phyloP scores from a whole-genome alignment of 2,113 vertebrate genomes.

The Drymodes brunneopygia region DNA sequence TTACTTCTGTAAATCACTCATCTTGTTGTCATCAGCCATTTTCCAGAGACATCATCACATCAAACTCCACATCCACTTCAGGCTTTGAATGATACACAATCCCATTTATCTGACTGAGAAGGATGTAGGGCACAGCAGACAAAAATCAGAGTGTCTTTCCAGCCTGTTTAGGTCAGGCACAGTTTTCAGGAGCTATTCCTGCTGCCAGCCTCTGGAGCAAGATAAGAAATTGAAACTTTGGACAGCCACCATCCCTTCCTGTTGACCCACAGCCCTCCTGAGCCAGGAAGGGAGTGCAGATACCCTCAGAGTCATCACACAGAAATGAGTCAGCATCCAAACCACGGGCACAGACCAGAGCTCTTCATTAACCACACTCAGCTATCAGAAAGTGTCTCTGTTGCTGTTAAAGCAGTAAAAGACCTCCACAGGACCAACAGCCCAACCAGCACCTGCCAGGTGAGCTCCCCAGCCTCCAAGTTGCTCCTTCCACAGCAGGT shows the following conservation, averaged over 20 bases:
- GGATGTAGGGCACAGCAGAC: not conserved
- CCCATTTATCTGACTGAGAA: not conserved
- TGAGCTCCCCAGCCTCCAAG: not conserved
- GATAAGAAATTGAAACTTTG: not conserved
- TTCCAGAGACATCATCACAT: not conserved
- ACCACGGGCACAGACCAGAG: accelerated
- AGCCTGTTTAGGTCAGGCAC: not conserved
- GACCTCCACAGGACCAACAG: not conserved
- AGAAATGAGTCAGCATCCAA: not conserved
- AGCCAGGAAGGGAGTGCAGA: not conserved
- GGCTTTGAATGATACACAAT: not conserved
- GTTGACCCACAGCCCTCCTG: not conserved
- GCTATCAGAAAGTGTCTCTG: not conserved
- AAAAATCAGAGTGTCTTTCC: not conserved
- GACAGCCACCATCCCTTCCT: not conserved
- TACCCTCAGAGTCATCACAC: not conserved
- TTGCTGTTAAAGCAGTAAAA: not conserved
- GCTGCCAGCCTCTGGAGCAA: not conserved
- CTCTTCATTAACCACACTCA: not conserved
- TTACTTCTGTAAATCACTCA: not conserved
- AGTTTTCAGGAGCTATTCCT: not conserved
- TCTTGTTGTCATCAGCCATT: not conserved
- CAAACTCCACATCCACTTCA: not conserved
- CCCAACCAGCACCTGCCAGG: not conserved
- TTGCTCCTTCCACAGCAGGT: not conserved